Evolutionary conservation across 2,888 invertebrate species (phyloP).

Genomic region (Villa cingulata): DNA sequence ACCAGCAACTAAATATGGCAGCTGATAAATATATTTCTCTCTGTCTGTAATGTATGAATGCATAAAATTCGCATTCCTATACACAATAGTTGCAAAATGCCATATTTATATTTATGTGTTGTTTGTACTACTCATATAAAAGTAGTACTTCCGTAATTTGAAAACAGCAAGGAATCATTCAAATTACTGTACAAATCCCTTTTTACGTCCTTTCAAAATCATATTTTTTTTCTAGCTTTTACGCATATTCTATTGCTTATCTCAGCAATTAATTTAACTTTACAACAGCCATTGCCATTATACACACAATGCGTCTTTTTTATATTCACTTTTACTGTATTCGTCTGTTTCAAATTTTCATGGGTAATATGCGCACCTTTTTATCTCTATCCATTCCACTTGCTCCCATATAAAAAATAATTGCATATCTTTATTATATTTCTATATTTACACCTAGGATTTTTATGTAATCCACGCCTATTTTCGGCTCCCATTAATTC

Average conservation of each 20-base stretch:
- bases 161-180: too few species aligned
- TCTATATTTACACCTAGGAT: slow-evolving; percentile 15
- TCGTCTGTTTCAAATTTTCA: background rate
- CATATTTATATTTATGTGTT: too few species aligned
- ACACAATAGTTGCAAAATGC: too few species aligned
- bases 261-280: slow-evolving; percentile 4
- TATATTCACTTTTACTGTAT: background rate
- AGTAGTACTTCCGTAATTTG: too few species aligned
- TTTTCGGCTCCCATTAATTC: slow-evolving; percentile 5
- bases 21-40: too few species aligned
- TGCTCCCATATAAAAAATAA: slow-evolving; percentile 9
- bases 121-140: too few species aligned
- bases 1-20: too few species aligned
- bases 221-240: background rate
- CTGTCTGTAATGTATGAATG: too few species aligned
- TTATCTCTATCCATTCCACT: slow-evolving; percentile 12
- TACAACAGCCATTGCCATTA: background rate
- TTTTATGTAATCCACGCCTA: slow-evolving; percentile 17
- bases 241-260: slow-evolving; percentile 5
- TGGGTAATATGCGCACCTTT: slow-evolving; percentile 11
- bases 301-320: background rate
- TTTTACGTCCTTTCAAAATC: too few species aligned
- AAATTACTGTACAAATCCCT: too few species aligned
- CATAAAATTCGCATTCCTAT: too few species aligned
- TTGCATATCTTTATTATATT: slow-evolving; percentile 11